Conservation (phyloP, 2,113 vertebrate species). For the Sula dactylatra region DNA sequence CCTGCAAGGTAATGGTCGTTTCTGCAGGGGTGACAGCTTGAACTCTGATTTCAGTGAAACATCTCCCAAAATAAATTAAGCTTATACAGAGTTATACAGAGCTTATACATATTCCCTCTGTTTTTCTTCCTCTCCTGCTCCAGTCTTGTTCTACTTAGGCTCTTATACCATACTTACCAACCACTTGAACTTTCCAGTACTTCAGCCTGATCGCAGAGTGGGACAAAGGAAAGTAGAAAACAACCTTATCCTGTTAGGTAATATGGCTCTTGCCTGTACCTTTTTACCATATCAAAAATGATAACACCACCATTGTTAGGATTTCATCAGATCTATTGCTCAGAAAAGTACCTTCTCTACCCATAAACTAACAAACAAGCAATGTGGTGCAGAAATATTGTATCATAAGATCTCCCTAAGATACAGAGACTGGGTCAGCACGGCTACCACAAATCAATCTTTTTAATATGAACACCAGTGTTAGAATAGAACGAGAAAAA, state of each 20-base stretch:
- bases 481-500: background rate
- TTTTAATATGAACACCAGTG: background rate
- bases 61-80: background rate
- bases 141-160: background rate
- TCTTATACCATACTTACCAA: background rate
- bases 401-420: background rate
- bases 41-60: background rate
- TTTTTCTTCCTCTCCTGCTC: accelerated
- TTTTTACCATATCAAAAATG: background rate
- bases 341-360: background rate
- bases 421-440: background rate
- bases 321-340: background rate
- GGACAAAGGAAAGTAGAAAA: background rate
- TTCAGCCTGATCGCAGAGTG: background rate
- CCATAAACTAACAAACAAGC: background rate
- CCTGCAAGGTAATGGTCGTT: background rate
- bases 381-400: background rate
- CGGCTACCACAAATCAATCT: background rate
- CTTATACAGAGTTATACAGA: background rate
- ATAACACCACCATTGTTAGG: background rate
- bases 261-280: background rate
- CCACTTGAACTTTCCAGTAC: background rate
- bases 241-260: background rate
- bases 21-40: background rate
- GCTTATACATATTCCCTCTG: background rate